A percentile compares a stretch with the other conserved stretches of the same genome.
phyloP scores from a whole-genome alignment of 2,888 invertebrate species.

The Philereme vetulata region DNA sequence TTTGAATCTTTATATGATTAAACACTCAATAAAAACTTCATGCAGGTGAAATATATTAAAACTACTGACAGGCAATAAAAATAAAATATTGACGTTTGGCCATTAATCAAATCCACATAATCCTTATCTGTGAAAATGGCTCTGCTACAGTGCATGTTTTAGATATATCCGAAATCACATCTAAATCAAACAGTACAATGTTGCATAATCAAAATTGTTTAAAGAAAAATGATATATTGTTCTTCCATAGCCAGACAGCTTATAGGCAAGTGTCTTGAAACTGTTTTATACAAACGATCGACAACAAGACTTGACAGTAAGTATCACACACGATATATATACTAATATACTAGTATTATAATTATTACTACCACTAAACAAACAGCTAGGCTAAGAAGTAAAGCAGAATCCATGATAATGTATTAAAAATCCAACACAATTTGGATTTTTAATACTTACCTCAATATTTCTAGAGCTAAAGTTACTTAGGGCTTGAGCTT shows the following conservation, averaged over 20 bases:
- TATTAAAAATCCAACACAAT: too few relatives aligned
- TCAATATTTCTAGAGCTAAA: too few relatives aligned
- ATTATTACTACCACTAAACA: too few relatives aligned
- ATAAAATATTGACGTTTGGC: constrained; percentile 4
- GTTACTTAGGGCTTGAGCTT: neutral
- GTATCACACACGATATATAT: constrained; percentile 16
- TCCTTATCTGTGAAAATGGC: constrained; percentile 25
- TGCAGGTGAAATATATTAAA: neutral
- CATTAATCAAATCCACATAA: constrained; percentile 1
- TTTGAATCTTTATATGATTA: too few relatives aligned
- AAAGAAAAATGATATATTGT: constrained; percentile 66
- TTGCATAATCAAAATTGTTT: constrained; percentile 42
- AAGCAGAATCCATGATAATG: too few relatives aligned
- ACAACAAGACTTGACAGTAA: constrained; percentile 37
- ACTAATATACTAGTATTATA: too few relatives aligned
- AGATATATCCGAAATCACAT: constrained; percentile 13
- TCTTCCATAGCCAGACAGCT: constrained; percentile 54
- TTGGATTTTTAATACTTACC: too few relatives aligned
- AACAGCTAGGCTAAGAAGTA: too few relatives aligned
- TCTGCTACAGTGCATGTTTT: constrained; percentile 22
- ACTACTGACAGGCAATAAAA: constrained; percentile 13
- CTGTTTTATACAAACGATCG: constrained; percentile 37
- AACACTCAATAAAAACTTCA: too few relatives aligned
- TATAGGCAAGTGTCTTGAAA: constrained; percentile 43
- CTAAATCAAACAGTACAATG: constrained; percentile 34